Conservation (phyloP, 2,888 invertebrate species). For the Meandrusa payeni region DNA sequence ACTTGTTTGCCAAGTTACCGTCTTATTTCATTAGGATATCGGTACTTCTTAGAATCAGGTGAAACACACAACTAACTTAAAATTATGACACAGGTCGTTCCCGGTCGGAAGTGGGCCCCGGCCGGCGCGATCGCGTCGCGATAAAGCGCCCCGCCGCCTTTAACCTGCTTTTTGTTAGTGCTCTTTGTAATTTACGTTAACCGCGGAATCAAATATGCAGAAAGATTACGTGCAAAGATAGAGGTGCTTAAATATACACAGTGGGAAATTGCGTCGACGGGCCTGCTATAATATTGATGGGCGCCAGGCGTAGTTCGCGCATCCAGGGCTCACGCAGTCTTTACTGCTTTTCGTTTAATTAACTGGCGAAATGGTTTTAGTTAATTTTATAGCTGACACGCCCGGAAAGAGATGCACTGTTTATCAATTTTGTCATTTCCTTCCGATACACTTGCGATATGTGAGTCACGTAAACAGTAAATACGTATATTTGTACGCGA, state of each 20-base stretch:
- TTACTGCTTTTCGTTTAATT: slow-evolving; percentile 12
- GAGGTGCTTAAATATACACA: slow-evolving; percentile 22
- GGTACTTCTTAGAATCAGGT: slow-evolving; percentile 16
- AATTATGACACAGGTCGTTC: slow-evolving; percentile 49
- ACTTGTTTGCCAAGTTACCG: too few species aligned
- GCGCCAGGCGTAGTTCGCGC: slow-evolving; percentile 2
- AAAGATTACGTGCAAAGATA: slow-evolving; percentile 23
- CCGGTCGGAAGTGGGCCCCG: slow-evolving; percentile 22
- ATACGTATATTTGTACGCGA: too few species aligned
- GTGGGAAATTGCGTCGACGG: slow-evolving; percentile 24
- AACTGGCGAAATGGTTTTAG: background rate
- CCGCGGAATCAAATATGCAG: slow-evolving; percentile 24
- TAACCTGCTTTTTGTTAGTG: slow-evolving; percentile 38
- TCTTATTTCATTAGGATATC: too few species aligned
- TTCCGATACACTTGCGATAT: too few species aligned
- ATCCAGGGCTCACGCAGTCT: slow-evolving; percentile 8
- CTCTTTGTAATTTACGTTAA: slow-evolving; percentile 21
- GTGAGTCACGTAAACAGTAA: too few species aligned
- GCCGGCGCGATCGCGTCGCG: slow-evolving; percentile 32
- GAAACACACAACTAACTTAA: slow-evolving; percentile 39
- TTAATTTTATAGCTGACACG: background rate
- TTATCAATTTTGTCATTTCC: too few species aligned
- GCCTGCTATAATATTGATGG: slow-evolving; percentile 20
- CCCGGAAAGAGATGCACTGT: too few species aligned
- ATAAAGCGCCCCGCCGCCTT: slow-evolving; percentile 48